Conservation (phyloP, 1,140 invertebrate species). For the Drosophila jambulina region DNA sequence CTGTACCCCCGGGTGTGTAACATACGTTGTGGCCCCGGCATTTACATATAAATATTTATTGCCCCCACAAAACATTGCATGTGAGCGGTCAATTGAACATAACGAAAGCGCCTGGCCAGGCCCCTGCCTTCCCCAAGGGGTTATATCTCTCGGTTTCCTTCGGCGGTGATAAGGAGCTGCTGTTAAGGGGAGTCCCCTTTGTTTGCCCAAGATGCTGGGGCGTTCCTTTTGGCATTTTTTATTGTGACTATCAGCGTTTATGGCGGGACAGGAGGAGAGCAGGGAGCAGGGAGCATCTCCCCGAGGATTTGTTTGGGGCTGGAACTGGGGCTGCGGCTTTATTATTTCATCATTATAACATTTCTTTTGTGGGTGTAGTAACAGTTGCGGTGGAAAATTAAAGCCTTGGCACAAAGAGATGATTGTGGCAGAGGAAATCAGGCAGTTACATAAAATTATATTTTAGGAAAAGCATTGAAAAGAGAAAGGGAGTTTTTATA, state of each 20-base stretch:
- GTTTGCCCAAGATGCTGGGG: conserved; percentile 42
- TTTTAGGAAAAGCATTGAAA: not conserved
- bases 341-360: conserved; percentile 82
- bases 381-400: conserved; percentile 4
- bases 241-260: conserved; percentile 78
- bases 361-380: conserved; percentile 36
- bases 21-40: conserved; percentile 18
- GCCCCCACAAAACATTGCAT: conserved; percentile 58
- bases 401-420: not conserved
- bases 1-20: conserved; percentile 55
- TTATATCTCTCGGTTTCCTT: conserved; percentile 24
- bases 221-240: conserved; percentile 50
- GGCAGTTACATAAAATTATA: not conserved
- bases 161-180: conserved; percentile 58
- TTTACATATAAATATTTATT: conserved; percentile 63
- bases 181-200: conserved; percentile 53
- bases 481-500: too few relatives aligned
- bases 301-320: conserved; percentile 53
- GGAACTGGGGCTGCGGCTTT: conserved; percentile 57
- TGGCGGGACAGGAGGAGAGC: conserved; percentile 38
- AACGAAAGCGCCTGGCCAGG: conserved; percentile 30
- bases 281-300: conserved; percentile 23
- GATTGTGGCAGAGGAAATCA: not conserved
- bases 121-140: conserved; percentile 43
- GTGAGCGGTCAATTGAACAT: conserved; percentile 71